These are phyloP conservation scores for Zaprionus ghesquierei DNA, from an alignment of 1,140 invertebrate species.

Conservation along the genomic window DNA sequence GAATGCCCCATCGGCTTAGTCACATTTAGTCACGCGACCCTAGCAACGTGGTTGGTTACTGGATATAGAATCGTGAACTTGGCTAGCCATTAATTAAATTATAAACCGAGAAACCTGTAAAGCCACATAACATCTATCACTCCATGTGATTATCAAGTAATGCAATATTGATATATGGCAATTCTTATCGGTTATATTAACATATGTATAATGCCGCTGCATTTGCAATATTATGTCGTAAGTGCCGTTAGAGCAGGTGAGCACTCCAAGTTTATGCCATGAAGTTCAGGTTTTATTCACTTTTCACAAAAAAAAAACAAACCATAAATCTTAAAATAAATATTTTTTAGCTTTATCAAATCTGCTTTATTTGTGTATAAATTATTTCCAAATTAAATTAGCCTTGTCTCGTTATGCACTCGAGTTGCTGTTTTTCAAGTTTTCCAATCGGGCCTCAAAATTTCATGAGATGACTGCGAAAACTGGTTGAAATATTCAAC, in stretches of 20 bases:
- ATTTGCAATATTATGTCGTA: not conserved
- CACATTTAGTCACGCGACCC: conserved; percentile 7
- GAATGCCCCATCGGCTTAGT: not conserved
- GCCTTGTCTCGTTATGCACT: not conserved
- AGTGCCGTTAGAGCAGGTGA: not conserved
- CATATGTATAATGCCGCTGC: not conserved
- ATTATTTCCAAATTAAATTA: not conserved
- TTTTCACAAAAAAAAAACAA: not conserved
- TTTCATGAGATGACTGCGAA: conserved; percentile 11
- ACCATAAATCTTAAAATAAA: not conserved
- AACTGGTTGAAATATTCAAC: conserved; percentile 27
- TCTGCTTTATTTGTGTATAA: not conserved
- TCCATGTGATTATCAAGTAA: not conserved
- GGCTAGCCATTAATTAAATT: not conserved
- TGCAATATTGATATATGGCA: not conserved
- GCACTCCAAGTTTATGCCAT: not conserved
- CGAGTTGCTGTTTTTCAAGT: not conserved
- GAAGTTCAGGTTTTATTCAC: not conserved
- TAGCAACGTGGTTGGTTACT: not conserved
- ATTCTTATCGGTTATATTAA: not conserved
- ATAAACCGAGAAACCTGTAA: not conserved
- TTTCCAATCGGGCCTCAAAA: not conserved
- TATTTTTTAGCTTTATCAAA: not conserved
- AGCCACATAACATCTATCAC: not conserved
- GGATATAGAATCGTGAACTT: not conserved